Percentiles rank a stretch among this genome's conserved stretches.
These are phyloP conservation scores for Zosterops pallidus DNA, from an alignment of 2,113 vertebrate species.

Conservation along the genomic window DNA sequence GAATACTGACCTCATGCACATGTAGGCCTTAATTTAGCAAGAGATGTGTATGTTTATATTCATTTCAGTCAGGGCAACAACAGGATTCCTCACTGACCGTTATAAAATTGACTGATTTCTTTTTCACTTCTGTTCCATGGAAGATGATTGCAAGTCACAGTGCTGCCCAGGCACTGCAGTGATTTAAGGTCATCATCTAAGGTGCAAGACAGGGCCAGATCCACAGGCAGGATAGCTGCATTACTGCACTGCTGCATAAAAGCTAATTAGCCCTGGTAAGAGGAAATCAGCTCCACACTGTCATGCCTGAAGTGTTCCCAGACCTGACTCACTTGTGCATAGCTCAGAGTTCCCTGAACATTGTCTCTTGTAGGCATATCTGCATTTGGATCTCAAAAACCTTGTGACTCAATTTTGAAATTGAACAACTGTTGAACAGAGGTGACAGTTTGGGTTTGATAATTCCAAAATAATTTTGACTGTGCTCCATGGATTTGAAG, in stretches of 20 bases:
- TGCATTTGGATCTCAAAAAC: neutral
- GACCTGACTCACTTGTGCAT: neutral
- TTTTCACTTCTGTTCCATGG: neutral
- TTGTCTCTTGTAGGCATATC: rapidly evolving
- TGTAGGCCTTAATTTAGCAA: neutral
- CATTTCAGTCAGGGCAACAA: neutral
- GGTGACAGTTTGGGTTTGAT: neutral
- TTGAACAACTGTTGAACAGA: neutral
- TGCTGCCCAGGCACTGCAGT: neutral
- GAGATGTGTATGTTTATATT: neutral
- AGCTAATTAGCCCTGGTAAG: neutral
- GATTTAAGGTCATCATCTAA: neutral
- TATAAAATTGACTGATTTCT: neutral
- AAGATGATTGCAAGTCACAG: rapidly evolving
- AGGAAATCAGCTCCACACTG: neutral
- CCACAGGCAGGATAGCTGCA: neutral
- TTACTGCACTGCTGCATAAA: neutral
- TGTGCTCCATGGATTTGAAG: neutral
- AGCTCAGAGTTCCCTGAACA: neutral
- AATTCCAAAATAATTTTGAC: neutral
- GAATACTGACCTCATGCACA: neutral
- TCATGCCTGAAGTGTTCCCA: neutral
- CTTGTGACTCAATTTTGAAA: neutral
- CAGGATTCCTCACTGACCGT: neutral
- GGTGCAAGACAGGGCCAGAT: neutral